These are phyloP conservation scores for Acrocera orbiculus DNA, from an alignment of 2,888 invertebrate genomes.

Conservation along the genomic window DNA sequence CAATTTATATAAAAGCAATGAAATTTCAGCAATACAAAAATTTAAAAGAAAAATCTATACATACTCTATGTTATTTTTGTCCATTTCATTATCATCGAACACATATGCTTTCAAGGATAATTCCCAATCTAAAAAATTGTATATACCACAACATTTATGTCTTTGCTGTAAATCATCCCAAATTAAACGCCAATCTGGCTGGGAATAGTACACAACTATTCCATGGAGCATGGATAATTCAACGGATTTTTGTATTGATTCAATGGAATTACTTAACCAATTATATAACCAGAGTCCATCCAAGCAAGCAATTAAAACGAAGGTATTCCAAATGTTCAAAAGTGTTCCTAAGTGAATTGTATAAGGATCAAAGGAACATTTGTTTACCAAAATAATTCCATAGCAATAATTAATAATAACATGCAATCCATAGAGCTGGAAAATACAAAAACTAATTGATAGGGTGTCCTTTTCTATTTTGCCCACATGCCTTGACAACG, in stretches of 20 bases:
- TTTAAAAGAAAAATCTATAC: not conserved
- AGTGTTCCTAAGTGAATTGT: conserved; percentile 8
- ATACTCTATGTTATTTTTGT: not conserved
- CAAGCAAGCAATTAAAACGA: too few species aligned
- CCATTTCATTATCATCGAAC: conserved; percentile 3
- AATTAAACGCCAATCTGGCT: conserved; percentile 26
- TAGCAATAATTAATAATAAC: conserved; percentile 8
- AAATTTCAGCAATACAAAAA: not conserved
- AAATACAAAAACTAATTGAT: conserved; percentile 4
- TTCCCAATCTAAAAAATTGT: conserved; percentile 24
- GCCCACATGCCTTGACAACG: conserved; percentile 7
- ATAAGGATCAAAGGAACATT: conserved; percentile 6
- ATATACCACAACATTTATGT: conserved; percentile 26
- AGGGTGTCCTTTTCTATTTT: conserved; percentile 8
- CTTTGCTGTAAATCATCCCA: conserved; percentile 26
- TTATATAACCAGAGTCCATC: too few species aligned
- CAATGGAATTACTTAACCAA: conserved; percentile 2
- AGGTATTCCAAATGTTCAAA: conserved; percentile 11
- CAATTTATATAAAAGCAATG: not conserved
- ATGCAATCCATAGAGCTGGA: conserved; percentile 9
- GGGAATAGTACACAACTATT: conserved; percentile 24
- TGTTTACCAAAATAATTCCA: conserved; percentile 6
- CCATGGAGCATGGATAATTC: conserved; percentile 21
- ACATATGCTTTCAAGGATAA: too few species aligned
- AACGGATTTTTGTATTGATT: conserved; percentile 8